A percentile compares a stretch with the other conserved stretches of the same genome.
phyloP scores from a whole-genome alignment of 2,888 invertebrate genomes.

The Scaptomyza polygonia region DNA sequence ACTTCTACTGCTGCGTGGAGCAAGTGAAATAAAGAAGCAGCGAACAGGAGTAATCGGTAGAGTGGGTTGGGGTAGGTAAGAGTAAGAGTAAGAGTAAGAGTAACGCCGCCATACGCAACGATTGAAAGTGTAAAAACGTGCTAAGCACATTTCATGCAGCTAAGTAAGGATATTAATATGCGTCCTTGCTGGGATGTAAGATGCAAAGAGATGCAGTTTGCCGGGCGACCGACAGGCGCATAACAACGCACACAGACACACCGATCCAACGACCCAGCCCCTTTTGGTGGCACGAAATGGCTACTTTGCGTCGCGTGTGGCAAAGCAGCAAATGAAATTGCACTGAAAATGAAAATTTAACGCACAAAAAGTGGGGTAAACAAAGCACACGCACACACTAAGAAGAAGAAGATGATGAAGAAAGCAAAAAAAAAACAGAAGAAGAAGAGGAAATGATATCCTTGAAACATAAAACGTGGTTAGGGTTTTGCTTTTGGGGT shows the following conservation, averaged over 20 bases:
- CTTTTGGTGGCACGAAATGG: conserved; percentile 37
- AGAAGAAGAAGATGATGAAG: neutral
- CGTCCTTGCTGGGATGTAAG: conserved; percentile 64
- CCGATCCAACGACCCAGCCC: no score
- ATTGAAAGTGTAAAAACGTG: conserved; percentile 63
- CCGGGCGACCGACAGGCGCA: conserved; percentile 57
- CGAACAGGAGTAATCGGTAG: neutral
- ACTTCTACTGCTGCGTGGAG: neutral
- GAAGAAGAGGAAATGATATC: conserved; percentile 57
- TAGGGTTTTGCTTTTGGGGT: conserved; percentile 14
- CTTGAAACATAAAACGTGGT: conserved; percentile 69
- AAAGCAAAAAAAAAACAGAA: no score
- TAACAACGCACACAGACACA: conserved; percentile 39
- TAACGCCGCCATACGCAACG: conserved; percentile 8
- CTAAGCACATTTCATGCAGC: conserved; percentile 70
- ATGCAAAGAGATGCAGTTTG: conserved; percentile 1
- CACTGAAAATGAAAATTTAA: conserved; percentile 77
- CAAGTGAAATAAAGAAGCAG: neutral
- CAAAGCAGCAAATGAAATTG: conserved; percentile 74
- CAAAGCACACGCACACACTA: conserved; percentile 40
- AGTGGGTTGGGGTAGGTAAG: neutral
- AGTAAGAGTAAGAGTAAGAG: neutral
- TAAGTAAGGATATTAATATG: conserved; percentile 80
- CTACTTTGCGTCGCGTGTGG: conserved; percentile 75
- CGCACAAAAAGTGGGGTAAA: conserved; percentile 76